A percentile compares a stretch with the other conserved stretches of the same genome.
Conservation (phyloP, 1,140 invertebrate species). For the Tribolium castaneum region DNA sequence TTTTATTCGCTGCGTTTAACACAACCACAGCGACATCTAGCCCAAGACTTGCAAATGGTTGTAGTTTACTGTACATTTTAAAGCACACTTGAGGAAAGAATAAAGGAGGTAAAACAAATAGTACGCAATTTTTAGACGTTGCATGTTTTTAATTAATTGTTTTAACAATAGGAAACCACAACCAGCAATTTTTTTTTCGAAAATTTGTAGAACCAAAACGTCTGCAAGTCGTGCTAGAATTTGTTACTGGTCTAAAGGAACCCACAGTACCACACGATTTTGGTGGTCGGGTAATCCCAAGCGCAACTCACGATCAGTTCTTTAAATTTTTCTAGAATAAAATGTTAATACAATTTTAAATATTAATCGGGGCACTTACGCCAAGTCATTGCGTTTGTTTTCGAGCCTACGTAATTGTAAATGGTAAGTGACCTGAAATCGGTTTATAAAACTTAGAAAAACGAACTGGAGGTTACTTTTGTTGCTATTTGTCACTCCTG, state of each 20-base stretch:
- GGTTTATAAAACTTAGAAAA: neutral
- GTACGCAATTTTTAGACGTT: conserved; percentile 30
- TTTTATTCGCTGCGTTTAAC: too few species aligned
- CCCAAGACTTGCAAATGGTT: too few species aligned
- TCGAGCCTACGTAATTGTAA: neutral
- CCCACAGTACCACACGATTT: neutral
- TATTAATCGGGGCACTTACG: neutral
- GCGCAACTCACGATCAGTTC: neutral
- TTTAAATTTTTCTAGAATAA: neutral
- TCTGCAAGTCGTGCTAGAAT: neutral
- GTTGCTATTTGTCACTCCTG: conserved; percentile 73
- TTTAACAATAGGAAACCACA: neutral
- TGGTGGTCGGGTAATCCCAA: neutral
- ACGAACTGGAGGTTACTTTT: neutral
- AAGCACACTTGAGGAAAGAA: neutral
- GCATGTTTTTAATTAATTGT: neutral
- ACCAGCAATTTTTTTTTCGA: neutral
- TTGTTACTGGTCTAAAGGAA: neutral
- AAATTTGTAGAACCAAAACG: neutral
- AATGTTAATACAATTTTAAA: neutral
- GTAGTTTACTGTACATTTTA: neutral
- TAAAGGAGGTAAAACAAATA: conserved; percentile 27
- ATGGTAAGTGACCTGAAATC: neutral
- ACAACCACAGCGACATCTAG: too few species aligned
- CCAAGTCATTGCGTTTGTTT: neutral